Percentiles rank a stretch among this genome's conserved stretches.
Evolutionary conservation across 1,140 invertebrate genomes (phyloP).

Genomic region (Bicyclus anynana): DNA sequence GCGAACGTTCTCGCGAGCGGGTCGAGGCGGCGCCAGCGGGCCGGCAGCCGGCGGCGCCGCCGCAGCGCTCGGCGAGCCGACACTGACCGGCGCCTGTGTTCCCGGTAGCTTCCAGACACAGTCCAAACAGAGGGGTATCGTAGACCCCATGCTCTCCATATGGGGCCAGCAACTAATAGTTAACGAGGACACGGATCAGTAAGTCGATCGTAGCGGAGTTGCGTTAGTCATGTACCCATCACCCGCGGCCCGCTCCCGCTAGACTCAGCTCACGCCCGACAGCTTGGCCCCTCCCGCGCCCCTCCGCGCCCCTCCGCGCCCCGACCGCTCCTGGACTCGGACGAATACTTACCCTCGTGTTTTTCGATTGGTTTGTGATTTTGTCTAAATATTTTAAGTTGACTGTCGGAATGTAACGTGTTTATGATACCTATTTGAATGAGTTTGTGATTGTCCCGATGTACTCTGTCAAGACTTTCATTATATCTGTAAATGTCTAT

Average conservation of each 20-base stretch:
- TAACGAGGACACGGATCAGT: conserved; percentile 96
- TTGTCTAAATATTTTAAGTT: neutral
- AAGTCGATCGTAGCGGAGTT: conserved; percentile 80
- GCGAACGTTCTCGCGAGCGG: neutral
- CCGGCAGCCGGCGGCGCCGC: conserved; percentile 22
- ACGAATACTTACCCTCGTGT: conserved; percentile 29
- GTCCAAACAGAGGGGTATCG: conserved; percentile 94
- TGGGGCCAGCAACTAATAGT: conserved; percentile 98
- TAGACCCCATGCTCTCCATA: conserved; percentile 97
- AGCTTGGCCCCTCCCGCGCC: conserved; percentile 11
- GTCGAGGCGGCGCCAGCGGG: too few species aligned
- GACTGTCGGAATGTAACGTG: neutral
- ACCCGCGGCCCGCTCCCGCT: conserved; percentile 55
- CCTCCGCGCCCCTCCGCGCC: neutral
- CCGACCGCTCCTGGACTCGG: conserved; percentile 29
- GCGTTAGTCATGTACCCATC: conserved; percentile 57
- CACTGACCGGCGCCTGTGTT: conserved; percentile 65
- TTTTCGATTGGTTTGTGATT: neutral
- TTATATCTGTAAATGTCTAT: too few species aligned
- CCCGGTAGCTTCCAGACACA: conserved; percentile 93
- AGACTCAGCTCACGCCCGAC: conserved; percentile 46
- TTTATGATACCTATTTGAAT: too few species aligned
- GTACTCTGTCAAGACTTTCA: too few species aligned
- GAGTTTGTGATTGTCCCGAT: too few species aligned
- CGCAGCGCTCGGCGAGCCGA: conserved; percentile 20